Percentiles rank a stretch among this genome's conserved stretches.
Evolutionary conservation across 1,140 invertebrate genomes (phyloP).

Genomic region (Drosophila seguyi): DNA sequence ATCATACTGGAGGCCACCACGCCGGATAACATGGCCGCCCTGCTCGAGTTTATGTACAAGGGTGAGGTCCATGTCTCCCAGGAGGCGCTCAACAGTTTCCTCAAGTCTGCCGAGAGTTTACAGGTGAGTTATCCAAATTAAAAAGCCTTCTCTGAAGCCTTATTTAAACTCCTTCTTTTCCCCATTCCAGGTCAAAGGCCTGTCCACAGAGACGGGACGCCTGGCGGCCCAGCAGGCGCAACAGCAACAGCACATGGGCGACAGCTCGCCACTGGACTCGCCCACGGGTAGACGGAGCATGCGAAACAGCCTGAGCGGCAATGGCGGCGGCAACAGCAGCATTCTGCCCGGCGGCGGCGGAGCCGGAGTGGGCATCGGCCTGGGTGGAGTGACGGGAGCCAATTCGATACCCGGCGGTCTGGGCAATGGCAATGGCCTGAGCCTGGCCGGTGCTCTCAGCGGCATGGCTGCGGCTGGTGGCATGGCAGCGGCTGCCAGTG

Average conservation of each 20-base stretch:
- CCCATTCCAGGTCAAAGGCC: conserved; percentile 89
- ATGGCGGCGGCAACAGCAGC: conserved; percentile 11
- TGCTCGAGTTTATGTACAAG: conserved; percentile 97
- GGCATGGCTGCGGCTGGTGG: conserved; percentile 76
- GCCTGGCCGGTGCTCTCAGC: conserved; percentile 65
- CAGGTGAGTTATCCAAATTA: conserved; percentile 88
- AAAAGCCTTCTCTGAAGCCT: background rate
- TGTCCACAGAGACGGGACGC: conserved; percentile 92
- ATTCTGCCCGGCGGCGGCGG: conserved; percentile 47
- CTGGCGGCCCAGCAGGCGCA: conserved; percentile 89
- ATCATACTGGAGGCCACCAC: conserved; percentile 95
- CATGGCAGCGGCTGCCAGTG: conserved; percentile 69
- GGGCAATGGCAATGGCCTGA: conserved; percentile 66
- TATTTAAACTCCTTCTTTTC: background rate
- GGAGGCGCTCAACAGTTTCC: conserved; percentile 94
- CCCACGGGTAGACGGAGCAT: conserved; percentile 77
- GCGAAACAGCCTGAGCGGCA: conserved; percentile 81
- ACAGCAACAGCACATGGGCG: conserved; percentile 85
- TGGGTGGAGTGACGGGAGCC: conserved; percentile 26
- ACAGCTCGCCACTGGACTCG: conserved; percentile 77
- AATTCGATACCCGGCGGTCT: conserved; percentile 44
- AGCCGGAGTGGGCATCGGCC: conserved; percentile 15
- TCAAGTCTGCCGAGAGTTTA: conserved; percentile 95
- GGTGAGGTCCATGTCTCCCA: conserved; percentile 96
- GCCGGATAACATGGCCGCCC: conserved; percentile 94